Base-by-base conservation (phyloP, 2,113 vertebrate species). In the Neotoma lepida region DNA sequence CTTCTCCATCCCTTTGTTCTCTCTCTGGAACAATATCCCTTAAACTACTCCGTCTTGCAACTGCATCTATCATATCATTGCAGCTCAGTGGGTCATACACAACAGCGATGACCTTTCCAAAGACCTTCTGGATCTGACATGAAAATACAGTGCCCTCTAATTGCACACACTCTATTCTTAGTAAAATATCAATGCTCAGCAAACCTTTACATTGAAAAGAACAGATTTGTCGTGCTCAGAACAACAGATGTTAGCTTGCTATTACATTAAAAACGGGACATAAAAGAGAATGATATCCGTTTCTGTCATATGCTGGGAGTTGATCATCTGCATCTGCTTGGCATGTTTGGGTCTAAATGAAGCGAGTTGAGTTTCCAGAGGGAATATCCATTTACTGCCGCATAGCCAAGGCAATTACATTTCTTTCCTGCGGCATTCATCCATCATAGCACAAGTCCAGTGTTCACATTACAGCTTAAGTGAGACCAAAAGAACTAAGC, bases 201-300 rank as follows among this genome's bases (percentile, higher is more conserved):
- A 98, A 98, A 96, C 13, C n/a, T 97, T 97, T 93, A 80, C 58
- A 81, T 56, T 94, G 46, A 91, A 94, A 97, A 92, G 94, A 97
- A 96, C 94, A 66, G 13, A 97, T 95, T 61, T 96, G n/a, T n/a
- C 41, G 49, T 85, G 30, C 89, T 97, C 94, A 95, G 77, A 98
- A 92, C 49, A 98, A 91, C 93, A 97, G 90, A 80, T 96, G 95
- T 92, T 95, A 94, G 56, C 41, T 54, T 49, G 74, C 51, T 96
- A 70, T 96, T 96, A 91, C 94, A 96, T 92, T 97, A 88, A 95
- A 97, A 95, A n/a, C 4, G 18, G 91, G 96, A 81, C 97, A 96
- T 92, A 93, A 97, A 97, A 64, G 73, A 96, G 64, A 97, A 94
- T 88, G 94, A 95, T 44, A 95, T 64, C 76, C 73, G 54, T 44